Evolutionary conservation across 2,113 vertebrate genomes (phyloP).

Genomic region (Heliornis fulica): DNA sequence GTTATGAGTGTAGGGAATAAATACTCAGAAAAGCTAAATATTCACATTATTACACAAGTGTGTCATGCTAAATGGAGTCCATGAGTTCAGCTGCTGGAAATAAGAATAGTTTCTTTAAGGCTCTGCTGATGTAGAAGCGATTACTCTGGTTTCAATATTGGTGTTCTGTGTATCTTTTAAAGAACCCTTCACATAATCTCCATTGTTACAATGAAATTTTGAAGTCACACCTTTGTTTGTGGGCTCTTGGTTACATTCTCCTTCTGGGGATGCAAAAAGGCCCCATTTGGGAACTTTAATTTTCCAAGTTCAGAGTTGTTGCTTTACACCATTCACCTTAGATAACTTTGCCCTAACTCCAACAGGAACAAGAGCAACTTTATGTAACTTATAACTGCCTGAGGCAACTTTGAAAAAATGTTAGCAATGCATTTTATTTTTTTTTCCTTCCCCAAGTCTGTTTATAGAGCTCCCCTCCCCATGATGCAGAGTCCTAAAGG

Average conservation of each 20-base stretch:
- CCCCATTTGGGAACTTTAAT: neutral
- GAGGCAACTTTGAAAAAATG: slow-evolving; percentile 29
- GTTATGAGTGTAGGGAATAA: slow-evolving; percentile 19
- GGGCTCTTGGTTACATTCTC: neutral
- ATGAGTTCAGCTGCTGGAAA: neutral
- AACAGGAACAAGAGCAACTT: slow-evolving; percentile 18
- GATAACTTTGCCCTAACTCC: slow-evolving; percentile 6
- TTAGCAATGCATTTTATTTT: slow-evolving; percentile 6
- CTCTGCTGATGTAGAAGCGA: neutral
- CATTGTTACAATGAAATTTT: neutral
- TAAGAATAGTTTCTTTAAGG: neutral
- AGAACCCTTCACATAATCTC: neutral
- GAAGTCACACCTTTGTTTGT: neutral
- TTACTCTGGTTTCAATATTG: neutral
- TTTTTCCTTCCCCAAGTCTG: neutral
- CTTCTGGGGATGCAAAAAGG: neutral
- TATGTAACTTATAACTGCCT: slow-evolving; percentile 54
- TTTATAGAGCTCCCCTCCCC: neutral
- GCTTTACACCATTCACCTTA: slow-evolving; percentile 3
- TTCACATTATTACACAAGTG: slow-evolving; percentile 13
- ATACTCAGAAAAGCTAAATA: slow-evolving; percentile 38
- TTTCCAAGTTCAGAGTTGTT: neutral
- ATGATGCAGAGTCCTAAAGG: neutral
- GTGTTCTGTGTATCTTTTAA: neutral
- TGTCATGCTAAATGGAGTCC: slow-evolving; percentile 15